Evolutionary conservation across 2,113 vertebrate genomes (phyloP), one percentile per base, ranked within the genome.

Genomic region (Sciurus niger): DNA sequence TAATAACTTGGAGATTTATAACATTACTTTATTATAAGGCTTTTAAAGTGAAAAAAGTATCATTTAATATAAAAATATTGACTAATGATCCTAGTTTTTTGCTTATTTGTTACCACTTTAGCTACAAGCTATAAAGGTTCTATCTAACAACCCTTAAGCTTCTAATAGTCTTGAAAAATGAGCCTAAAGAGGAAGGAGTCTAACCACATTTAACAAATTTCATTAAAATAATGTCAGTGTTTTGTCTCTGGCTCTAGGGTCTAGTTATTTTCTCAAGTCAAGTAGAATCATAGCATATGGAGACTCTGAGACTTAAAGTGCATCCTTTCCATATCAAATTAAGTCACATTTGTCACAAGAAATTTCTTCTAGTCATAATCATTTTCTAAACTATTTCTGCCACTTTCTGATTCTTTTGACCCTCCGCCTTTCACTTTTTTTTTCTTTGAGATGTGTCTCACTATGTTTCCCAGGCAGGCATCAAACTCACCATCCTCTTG

Each of bases 61-160:
- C 11, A 87, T 55, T 95, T 91, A 10, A 3, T 72, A 83, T 93
- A 67, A 83, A 86, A 90, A 82, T 46, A 30, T 34, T 77, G 86
- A 88, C 20, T 83, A 51, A 76, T 73, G 32, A 37, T 1, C 20
- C 46, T 51, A 89, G 12, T 32, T 53, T 46, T 48, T 60, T 90
- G 17, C 43, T 90, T 89, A 10, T 11, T n/a, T 55, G 7, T 25
- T 46, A 73, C 2, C 0, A 48, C 24, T 5, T 95, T 73, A 90
- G 18, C 63, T 63, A 46, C 10, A 82, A 86, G 40, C 18, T 83
- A 17, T 43, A 60, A 70, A 37, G 24, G 6, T 34, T 83, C 16
- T 70, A 90, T 83, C 16, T 70, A 90, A 70, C 6, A 80, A 63
- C 30, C 25, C 20, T 93, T 80, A 51, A 89, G 70, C 11, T 87